Evolutionary conservation across 1,140 invertebrate species (phyloP).

Genomic region (Pseudomyrmex sp.): DNA sequence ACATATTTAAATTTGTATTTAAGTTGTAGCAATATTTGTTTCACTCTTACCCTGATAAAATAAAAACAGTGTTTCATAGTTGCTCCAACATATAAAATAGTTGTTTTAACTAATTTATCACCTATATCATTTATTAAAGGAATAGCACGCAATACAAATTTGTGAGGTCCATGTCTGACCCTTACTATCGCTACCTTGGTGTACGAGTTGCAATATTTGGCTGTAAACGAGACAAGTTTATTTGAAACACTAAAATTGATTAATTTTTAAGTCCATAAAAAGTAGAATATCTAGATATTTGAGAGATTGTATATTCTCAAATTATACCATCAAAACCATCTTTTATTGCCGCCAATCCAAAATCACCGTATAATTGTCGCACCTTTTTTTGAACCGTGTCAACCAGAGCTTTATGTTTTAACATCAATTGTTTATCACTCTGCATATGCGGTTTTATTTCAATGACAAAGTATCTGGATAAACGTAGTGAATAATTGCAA

Average conservation of each 20-base stretch:
- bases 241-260: neutral
- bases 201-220: constrained; percentile 91
- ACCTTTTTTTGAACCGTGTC: constrained; percentile 87
- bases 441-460: constrained; percentile 85
- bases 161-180: constrained; percentile 90
- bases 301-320: neutral
- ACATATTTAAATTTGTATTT: neutral
- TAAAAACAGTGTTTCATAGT: constrained; percentile 92
- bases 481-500: neutral
- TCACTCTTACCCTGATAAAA: constrained; percentile 86
- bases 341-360: constrained; percentile 88
- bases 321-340: constrained; percentile 87
- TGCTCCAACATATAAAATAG: constrained; percentile 90
- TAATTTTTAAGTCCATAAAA: neutral
- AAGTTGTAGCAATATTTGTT: neutral
- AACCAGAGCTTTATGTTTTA: constrained; percentile 87
- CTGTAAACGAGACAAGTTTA: constrained; percentile 76
- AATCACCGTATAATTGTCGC: constrained; percentile 90
- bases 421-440: constrained; percentile 83
- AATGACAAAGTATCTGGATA: constrained; percentile 87
- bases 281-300: neutral
- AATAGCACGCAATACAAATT: constrained; percentile 88
- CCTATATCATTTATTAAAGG: constrained; percentile 89
- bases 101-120: constrained; percentile 86
- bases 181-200: constrained; percentile 91